Base-by-base conservation (phyloP, 2,113 vertebrate genomes). In the Lepisosteus osseus region DNA sequence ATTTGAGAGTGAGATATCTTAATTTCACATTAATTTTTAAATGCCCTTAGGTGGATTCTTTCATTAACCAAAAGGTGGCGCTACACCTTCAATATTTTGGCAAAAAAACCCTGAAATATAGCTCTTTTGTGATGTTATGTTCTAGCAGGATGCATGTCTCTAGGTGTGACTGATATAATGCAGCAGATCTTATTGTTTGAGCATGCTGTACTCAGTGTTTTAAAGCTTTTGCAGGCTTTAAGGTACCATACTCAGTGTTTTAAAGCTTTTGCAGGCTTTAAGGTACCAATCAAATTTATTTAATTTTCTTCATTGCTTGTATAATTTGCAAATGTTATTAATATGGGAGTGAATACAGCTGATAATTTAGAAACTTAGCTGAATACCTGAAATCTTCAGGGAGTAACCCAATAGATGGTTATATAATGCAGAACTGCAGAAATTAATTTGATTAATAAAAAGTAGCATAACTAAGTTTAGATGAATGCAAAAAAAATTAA, bases 1-100 rank as follows among this genome's bases (percentile, higher is more conserved):
- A 29, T 29, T 29, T 29, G 29, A 29, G 29, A 29, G 29, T 29
- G 29, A 29, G 29, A 29, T 29, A 29, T 29, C 29, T 29, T 29
- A 29, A 29, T 29, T 29, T 29, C 29, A 29, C 29, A 29, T 29
- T 29, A 29, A 29, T 29, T 29, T 2, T 29, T 29, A 29, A 29
- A 29, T 29, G 3, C 29, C 29, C 42, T 41, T 41, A 11, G 29
- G 29, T 64, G 61, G 5, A 11, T 11, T 56, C 13, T 42, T 15
- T 42, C 40, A 72, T 57, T 7, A 17, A 44, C 4, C 79, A 80
- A 70, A 74, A 87, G 90, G 92, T 93, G 74, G 66, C 12, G 64
- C 70, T 66, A 45, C 9, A 67, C 54, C 29, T 69, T 57, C 63
- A 67, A 41, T 29, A 29, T 29, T 72, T 72, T 54, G 56, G 54